Base-by-base conservation (phyloP, 2,113 vertebrate genomes). In the Ifrita kowaldi region DNA sequence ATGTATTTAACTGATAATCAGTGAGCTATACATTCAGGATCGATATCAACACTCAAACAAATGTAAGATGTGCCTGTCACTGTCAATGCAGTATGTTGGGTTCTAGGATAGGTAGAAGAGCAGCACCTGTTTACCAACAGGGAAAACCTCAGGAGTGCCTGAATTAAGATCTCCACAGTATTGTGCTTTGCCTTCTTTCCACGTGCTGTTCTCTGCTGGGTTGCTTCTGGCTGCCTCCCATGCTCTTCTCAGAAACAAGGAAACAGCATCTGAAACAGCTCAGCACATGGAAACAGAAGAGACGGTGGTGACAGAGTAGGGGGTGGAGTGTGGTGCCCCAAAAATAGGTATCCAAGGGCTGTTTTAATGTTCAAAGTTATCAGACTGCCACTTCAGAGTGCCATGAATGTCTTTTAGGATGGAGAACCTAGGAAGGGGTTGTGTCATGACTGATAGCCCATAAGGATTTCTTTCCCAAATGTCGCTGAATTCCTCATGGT, bases 231-330 rank as follows among this genome's bases (percentile, higher is more conserved):
- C 32, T 79, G 28, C 57, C 26, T 79, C 35, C 9, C 6, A 2
- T 33, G 24, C 59, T 91, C 82, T 91, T 44, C 56, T 84, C 62
- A 87, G 52, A 64, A 93, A 87, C 11, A 84, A 67, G 30, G 27
- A 60, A 89, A 82, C 12, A 37, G 19, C 30, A 62, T 69, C 44
- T 69, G 53, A 91, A 75, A 41, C 37, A 76, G 22, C 49, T 90
- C 47, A 79, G 21, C 16, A 21, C 28, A 17, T 52, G 50, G n/a
- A 85, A 96, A 63, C 23, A 78, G 37, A 73, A 67, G 46, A 78
- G 33, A 42, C 0, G 5, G 46, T 6, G 7, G 52, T 28, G n/a
- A 63, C 13, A 62, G 56, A 39, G 5, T 41, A 44, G 0, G 1
- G 41, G 13, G 30, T 84, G 52, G 53, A 95, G 9, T 33, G 41